A percentile compares a stretch with the other conserved stretches of the same genome.
Evolutionary conservation across 2,113 vertebrate species (phyloP).

Genomic region (Paedocypris sp.): DNA sequence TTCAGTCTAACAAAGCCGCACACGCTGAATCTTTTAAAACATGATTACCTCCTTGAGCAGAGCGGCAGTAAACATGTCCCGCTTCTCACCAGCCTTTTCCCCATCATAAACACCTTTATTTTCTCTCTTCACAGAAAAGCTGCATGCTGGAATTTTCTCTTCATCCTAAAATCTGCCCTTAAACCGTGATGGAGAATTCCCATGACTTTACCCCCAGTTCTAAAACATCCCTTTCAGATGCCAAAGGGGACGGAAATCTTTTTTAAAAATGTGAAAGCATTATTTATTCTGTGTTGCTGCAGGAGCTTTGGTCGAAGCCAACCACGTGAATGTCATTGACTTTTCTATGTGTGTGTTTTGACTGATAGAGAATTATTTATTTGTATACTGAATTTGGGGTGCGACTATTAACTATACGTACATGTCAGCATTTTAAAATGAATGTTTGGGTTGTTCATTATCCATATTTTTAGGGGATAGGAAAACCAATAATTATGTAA

Average conservation of each 20-base stretch:
- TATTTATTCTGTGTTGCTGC: constrained; percentile 45
- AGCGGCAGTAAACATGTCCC: not conserved
- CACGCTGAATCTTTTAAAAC: constrained; percentile 1
- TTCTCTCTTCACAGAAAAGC: not conserved
- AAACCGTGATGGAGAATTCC: not conserved
- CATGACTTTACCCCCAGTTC: not conserved
- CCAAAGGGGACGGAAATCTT: constrained; percentile 33
- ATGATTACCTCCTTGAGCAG: not conserved
- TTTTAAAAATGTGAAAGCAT: constrained; percentile 1
- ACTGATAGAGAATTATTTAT: constrained; percentile 45
- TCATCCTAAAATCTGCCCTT: constrained; percentile 24
- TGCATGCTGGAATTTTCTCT: constrained; percentile 2
- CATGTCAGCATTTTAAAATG: constrained; percentile 17
- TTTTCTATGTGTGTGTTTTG: constrained; percentile 49
- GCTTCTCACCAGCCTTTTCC: not conserved
- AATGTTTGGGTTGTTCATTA: constrained; percentile 43
- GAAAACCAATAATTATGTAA: constrained; percentile 44
- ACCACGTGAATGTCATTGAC: constrained; percentile 62
- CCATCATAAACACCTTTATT: not conserved
- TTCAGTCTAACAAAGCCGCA: constrained; percentile 11
- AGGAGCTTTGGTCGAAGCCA: constrained; percentile 56
- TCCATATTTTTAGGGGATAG: constrained; percentile 53
- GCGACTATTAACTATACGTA: constrained; percentile 19
- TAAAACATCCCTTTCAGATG: constrained; percentile 26
- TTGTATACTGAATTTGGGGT: constrained; percentile 43